phyloP scores from a whole-genome alignment of 2,113 vertebrate genomes.

The Nothoprocta perdicaria region DNA sequence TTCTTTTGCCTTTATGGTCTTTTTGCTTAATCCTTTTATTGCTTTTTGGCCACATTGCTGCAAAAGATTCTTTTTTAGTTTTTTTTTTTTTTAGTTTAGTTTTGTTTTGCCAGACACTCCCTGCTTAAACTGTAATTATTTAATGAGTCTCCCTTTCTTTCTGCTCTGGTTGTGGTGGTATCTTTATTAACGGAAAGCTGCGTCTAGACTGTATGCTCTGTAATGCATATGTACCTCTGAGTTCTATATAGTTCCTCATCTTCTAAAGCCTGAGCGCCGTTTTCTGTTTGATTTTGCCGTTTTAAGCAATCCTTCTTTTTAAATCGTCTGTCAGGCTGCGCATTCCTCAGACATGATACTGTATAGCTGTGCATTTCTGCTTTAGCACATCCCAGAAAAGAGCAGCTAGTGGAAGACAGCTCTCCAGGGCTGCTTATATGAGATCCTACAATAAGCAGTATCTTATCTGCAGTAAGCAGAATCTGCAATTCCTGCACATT shows the following conservation, averaged over 20 bases:
- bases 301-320: constrained; percentile 8
- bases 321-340: background rate
- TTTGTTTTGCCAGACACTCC: constrained; percentile 3
- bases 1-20: constrained; percentile 18
- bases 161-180: background rate
- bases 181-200: constrained; percentile 26
- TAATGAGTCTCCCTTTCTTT: constrained; percentile 36
- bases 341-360: background rate
- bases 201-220: background rate
- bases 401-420: background rate
- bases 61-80: background rate
- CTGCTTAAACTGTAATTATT: constrained; percentile 44
- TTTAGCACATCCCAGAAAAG: background rate
- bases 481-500: background rate
- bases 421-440: background rate
- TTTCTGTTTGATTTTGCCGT: constrained; percentile 27
- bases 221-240: background rate
- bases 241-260: background rate
- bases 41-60: background rate
- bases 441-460: background rate
- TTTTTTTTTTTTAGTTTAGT: background rate
- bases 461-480: too few relatives aligned
- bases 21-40: constrained; percentile 3
- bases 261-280: background rate
- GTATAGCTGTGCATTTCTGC: background rate